phyloP scores from a whole-genome alignment of 2,113 vertebrate genomes.

The Seriola rivoliana region DNA sequence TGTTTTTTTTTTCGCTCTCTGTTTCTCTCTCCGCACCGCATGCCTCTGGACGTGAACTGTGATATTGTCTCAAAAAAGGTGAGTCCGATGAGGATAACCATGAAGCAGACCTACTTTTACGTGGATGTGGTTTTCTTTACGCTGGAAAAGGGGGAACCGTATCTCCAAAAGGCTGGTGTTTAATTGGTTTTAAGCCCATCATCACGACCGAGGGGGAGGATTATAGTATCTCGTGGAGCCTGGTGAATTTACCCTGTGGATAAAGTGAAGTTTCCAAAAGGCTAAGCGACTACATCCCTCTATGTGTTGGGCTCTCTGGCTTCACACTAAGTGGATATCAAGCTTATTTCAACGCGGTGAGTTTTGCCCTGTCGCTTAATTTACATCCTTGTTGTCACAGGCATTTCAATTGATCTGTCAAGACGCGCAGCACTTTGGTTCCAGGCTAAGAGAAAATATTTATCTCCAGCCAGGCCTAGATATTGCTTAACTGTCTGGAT shows the following conservation, averaged over 20 bases:
- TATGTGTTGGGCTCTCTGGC: constrained; percentile 55
- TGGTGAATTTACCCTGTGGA: constrained; percentile 66
- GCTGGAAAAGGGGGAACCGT: constrained; percentile 32
- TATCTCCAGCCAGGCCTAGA: background rate
- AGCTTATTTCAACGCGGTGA: constrained; percentile 78
- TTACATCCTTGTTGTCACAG: constrained; percentile 18
- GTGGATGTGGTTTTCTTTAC: constrained; percentile 70
- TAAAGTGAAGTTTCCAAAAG: constrained; percentile 75
- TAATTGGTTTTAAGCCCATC: constrained; percentile 58
- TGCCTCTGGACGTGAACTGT: constrained; percentile 58
- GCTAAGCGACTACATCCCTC: constrained; percentile 43
- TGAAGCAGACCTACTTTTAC: constrained; percentile 76
- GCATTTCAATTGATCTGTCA: constrained; percentile 24
- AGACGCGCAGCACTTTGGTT: constrained; percentile 6
- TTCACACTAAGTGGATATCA: constrained; percentile 75
- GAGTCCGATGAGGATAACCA: constrained; percentile 67
- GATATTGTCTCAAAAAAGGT: constrained; percentile 60
- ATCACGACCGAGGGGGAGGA: constrained; percentile 61
- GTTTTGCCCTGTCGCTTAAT: constrained; percentile 61
- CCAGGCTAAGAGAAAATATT: background rate
- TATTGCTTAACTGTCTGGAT: constrained; percentile 14
- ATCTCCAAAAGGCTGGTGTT: constrained; percentile 59
- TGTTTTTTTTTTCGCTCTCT: constrained; percentile 9
- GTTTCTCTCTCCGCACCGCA: constrained; percentile 21
- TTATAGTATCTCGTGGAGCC: constrained; percentile 70